A percentile compares a stretch with the other conserved stretches of the same genome.
Evolutionary conservation across 2,113 vertebrate genomes (phyloP).

Genomic region (Eretmochelys imbricata): DNA sequence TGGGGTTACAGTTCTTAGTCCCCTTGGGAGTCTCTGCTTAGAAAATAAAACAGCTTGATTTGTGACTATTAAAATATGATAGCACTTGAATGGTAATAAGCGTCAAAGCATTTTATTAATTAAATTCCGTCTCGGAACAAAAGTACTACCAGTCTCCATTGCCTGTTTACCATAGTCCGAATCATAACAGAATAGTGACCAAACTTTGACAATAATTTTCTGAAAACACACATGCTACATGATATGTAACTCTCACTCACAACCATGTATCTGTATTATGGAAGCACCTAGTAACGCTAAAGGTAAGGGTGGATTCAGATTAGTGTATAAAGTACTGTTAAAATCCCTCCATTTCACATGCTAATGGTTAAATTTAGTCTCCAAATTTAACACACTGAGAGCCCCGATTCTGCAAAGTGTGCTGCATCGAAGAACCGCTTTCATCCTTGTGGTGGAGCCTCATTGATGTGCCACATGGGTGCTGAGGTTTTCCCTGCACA

Average conservation of each 20-base stretch:
- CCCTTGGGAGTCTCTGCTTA: not conserved
- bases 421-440: not conserved
- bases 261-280: fast-evolving
- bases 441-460: not conserved
- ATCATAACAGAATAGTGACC: not conserved
- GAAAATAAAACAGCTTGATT: not conserved
- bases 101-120: slow-evolving; percentile 27
- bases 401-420: not conserved
- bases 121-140: not conserved
- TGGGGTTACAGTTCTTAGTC: not conserved
- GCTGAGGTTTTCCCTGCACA: not conserved
- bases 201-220: not conserved
- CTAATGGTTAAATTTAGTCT: not conserved
- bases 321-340: not conserved
- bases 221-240: not conserved
- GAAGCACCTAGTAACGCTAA: not conserved
- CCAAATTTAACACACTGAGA: not conserved
- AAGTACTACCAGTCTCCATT: too few relatives aligned
- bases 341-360: not conserved
- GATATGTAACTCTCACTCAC: not conserved
- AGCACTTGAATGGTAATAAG: slow-evolving; percentile 17
- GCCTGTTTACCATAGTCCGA: not conserved
- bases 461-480: not conserved
- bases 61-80: not conserved
- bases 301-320: not conserved